These are phyloP conservation scores for Melanaphis sacchari DNA, from an alignment of 1,140 invertebrate genomes.

Conservation along the genomic window DNA sequence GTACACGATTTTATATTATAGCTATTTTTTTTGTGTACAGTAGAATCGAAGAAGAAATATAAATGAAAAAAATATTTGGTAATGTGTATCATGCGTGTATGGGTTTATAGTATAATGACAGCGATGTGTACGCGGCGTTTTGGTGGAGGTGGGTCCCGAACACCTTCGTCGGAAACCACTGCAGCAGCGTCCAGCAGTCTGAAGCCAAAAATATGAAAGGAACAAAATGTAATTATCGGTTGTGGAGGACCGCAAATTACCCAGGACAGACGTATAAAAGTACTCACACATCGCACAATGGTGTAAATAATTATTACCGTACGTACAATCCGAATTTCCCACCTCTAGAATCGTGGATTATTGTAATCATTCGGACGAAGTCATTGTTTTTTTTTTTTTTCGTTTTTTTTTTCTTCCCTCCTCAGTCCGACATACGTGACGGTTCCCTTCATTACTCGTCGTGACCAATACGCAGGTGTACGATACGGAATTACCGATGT, in stretches of 20 bases:
- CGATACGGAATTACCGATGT: constrained; percentile 37
- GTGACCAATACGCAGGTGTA: constrained; percentile 56
- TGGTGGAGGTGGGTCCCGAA: neutral
- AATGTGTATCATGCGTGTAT: neutral
- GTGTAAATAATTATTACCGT: constrained; percentile 49
- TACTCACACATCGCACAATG: constrained; percentile 45
- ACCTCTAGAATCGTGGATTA: constrained; percentile 39
- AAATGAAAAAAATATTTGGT: neutral
- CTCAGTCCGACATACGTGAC: constrained; percentile 45
- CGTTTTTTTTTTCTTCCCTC: neutral
- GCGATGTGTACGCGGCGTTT: neutral
- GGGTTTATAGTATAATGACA: constrained; percentile 19
- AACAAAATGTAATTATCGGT: constrained; percentile 55
- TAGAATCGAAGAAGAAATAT: neutral
- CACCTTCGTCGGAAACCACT: constrained; percentile 48
- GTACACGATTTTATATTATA: neutral
- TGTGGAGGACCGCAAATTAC: constrained; percentile 56
- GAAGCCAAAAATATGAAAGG: constrained; percentile 18
- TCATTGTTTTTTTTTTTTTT: constrained; percentile 44
- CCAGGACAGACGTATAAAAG: constrained; percentile 8
- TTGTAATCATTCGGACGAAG: constrained; percentile 53
- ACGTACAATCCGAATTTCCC: constrained; percentile 54
- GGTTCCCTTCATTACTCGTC: constrained; percentile 42
- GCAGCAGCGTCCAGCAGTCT: constrained; percentile 56
- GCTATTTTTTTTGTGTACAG: neutral